Evolutionary conservation across 2,113 vertebrate species (phyloP), one percentile per base, ranked within the genome.

Genomic region (Octodon degus): DNA sequence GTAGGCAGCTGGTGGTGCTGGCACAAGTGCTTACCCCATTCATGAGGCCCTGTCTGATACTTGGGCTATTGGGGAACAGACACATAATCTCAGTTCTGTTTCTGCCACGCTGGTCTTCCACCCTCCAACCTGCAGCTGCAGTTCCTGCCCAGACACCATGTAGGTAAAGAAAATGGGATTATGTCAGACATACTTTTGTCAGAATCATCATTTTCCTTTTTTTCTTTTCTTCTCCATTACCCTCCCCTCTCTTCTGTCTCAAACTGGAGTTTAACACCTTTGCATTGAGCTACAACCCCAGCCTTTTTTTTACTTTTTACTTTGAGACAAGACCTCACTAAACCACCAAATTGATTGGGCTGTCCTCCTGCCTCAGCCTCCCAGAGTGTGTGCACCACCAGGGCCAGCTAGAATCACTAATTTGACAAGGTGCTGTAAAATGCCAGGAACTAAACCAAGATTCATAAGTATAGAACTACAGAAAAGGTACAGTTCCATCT

Each of bases 381-480:
- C 25, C 76, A 79, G 43, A 79, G 47, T 53, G 27, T 34, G 37
- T 34, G 43, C 13, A 53, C 77, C 77, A 53, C 77, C 30, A 32
- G 14, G 30, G 16, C 7, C 27, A 80, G 43, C 47, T 53, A 34
- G 30, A 53, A 32, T 85, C n/a, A 43, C 62, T 80, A 30, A 85
- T 84, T 93, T 90, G 62, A 60, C 62, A 94, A 77, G 70, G 27
- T 85, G 30, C n/a, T 17, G 14, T 89, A 58, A 95, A 68, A 90
- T 81, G 50, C 47, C 14, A 24, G 63, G 20, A 62, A 81, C 32
- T 62, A 63, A 91, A 84, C 85, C 43, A 58, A 3, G 9, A 90
- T 24, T 94, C 55, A 40, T 30, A 24, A 40, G n/a, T 58, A 4
- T 11, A 82, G 37, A 95, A 89, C 40, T 90, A 5, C 27, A 76